phyloP scores from a whole-genome alignment of 2,113 vertebrate genomes.

The Ptilonorhynchus violaceus region DNA sequence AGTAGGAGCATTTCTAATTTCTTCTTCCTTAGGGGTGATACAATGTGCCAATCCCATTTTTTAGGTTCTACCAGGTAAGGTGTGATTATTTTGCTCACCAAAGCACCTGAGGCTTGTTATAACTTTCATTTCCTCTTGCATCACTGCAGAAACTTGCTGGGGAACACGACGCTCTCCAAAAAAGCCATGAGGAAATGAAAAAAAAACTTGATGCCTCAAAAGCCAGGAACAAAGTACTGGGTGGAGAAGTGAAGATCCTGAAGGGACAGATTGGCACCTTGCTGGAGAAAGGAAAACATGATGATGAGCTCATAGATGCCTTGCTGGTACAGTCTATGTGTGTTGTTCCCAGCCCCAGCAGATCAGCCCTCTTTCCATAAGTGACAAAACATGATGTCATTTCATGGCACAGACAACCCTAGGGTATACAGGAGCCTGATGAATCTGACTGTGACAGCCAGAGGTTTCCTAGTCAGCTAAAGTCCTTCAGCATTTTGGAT shows the following conservation, averaged over 20 bases:
- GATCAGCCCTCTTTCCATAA: neutral
- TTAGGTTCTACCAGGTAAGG: neutral
- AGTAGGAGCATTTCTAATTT: neutral
- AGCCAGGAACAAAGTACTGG: slow-evolving; percentile 83
- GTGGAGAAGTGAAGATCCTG: slow-evolving; percentile 80
- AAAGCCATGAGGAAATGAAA: slow-evolving; percentile 78
- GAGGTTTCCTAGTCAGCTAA: neutral
- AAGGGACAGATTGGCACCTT: slow-evolving; percentile 82
- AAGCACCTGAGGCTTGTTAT: neutral
- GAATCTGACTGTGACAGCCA: neutral
- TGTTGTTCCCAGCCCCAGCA: neutral
- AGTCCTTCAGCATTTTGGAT: neutral
- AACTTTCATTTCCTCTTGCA: neutral
- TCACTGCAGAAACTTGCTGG: slow-evolving; percentile 72
- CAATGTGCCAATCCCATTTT: neutral
- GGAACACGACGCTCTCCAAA: slow-evolving; percentile 78
- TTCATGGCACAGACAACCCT: neutral
- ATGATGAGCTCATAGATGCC: slow-evolving; percentile 85
- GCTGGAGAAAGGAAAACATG: slow-evolving; percentile 85
- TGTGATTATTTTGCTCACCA: neutral
- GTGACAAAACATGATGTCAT: neutral
- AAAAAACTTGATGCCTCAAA: slow-evolving; percentile 79
- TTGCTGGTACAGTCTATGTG: slow-evolving; percentile 77
- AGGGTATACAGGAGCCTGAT: neutral
- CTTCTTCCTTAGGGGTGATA: neutral